Evolutionary conservation across 2,888 invertebrate species (phyloP).

Genomic region (Ectobius pallidus): DNA sequence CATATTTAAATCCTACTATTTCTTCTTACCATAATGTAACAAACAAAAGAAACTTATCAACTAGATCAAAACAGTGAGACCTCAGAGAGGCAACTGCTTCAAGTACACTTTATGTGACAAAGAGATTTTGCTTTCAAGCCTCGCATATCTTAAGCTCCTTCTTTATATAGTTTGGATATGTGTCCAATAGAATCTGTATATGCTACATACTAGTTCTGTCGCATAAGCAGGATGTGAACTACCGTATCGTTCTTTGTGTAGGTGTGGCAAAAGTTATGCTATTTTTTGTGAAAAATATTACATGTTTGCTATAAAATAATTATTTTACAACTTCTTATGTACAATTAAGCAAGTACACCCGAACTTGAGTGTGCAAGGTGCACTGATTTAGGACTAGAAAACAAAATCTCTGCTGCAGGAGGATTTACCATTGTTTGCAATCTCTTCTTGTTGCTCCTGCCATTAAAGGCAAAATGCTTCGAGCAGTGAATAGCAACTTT

Average conservation of each 20-base stretch:
- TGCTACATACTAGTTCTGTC: too few relatives aligned
- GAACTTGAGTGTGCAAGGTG: background rate
- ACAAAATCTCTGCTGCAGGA: conserved; percentile 2
- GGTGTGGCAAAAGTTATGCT: conserved; percentile 6
- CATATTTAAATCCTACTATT: background rate
- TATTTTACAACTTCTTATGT: background rate
- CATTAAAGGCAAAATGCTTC: background rate
- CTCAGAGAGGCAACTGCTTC: background rate
- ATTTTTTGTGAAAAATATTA: conserved; percentile 6
- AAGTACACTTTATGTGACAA: conserved; percentile 5
- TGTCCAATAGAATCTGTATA: background rate
- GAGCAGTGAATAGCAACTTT: background rate
- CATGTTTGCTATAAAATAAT: conserved; percentile 7
- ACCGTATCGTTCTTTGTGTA: background rate
- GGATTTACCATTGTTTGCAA: background rate
- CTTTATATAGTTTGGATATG: background rate
- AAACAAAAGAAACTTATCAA: conserved; percentile 1
- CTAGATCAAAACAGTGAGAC: background rate
- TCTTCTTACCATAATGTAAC: conserved; percentile 1
- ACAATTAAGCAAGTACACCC: background rate
- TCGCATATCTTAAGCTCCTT: background rate
- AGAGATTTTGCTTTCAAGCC: conserved; percentile 6
- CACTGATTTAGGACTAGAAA: background rate
- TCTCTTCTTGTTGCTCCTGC: background rate
- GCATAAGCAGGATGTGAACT: background rate